phyloP scores from a whole-genome alignment of 2,113 vertebrate species.

The Gavia stellata region DNA sequence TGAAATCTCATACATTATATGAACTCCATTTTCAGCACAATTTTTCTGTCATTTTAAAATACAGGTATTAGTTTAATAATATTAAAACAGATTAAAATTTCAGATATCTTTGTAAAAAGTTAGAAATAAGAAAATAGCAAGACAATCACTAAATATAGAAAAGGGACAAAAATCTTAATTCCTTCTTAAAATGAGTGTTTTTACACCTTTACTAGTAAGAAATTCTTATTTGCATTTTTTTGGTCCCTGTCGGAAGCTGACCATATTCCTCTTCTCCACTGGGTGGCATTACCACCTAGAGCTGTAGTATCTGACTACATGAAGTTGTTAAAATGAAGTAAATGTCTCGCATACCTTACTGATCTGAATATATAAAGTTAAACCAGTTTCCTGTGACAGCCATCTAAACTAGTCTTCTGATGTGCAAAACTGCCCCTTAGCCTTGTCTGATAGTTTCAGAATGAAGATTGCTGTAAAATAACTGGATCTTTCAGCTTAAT shows the following conservation, averaged over 20 bases:
- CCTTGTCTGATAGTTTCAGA: neutral
- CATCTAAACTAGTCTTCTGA: neutral
- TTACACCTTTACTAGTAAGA: neutral
- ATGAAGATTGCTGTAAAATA: neutral
- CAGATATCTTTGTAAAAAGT: neutral
- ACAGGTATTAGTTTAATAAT: neutral
- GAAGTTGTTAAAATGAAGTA: neutral
- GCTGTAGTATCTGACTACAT: neutral
- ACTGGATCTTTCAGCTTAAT: neutral
- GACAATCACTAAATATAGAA: neutral
- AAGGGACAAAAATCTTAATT: neutral
- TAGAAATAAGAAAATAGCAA: neutral
- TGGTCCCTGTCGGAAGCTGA: neutral
- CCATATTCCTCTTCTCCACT: conserved; percentile 31
- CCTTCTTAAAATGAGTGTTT: neutral
- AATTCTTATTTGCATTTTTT: neutral
- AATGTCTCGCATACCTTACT: neutral
- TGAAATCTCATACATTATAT: neutral
- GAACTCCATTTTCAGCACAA: neutral
- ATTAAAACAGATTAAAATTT: neutral
- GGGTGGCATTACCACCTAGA: conserved; percentile 44
- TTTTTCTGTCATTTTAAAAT: neutral
- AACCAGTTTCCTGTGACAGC: neutral
- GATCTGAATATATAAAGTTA: neutral
- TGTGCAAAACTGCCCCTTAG: neutral